Conservation (phyloP, 2,888 invertebrate species). For the Perizoma flavofasciatum region DNA sequence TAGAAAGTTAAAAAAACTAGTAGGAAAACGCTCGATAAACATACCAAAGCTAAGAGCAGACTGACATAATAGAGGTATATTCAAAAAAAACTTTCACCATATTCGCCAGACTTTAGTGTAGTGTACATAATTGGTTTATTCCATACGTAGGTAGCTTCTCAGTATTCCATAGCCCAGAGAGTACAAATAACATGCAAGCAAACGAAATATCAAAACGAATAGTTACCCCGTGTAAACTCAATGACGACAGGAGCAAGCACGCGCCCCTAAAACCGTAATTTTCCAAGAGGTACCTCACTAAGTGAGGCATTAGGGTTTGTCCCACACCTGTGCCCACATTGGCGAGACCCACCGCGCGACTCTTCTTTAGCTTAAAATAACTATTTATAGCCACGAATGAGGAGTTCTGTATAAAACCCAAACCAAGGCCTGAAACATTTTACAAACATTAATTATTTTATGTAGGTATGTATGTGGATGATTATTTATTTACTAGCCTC, state of each 20-base stretch:
- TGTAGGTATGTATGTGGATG: too few species aligned
- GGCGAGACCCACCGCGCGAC: slow-evolving; percentile 89
- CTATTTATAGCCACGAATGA: slow-evolving; percentile 89
- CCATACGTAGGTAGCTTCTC: too few species aligned
- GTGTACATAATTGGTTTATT: too few species aligned
- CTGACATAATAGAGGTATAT: too few species aligned
- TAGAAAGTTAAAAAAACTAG: too few species aligned
- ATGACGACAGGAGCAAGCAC: slow-evolving; percentile 84
- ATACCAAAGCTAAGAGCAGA: too few species aligned
- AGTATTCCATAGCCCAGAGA: slow-evolving; percentile 13
- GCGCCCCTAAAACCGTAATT: slow-evolving; percentile 86
- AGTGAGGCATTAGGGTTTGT: slow-evolving; percentile 89
- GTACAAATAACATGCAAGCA: slow-evolving; percentile 20
- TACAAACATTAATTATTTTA: not conserved
- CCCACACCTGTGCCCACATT: slow-evolving; percentile 91
- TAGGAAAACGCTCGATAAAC: too few species aligned
- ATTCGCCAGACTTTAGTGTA: too few species aligned
- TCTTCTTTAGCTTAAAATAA: slow-evolving; percentile 87
- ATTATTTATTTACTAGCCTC: too few species aligned
- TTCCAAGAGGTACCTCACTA: slow-evolving; percentile 86
- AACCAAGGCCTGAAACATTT: slow-evolving; percentile 82
- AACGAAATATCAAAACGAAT: slow-evolving; percentile 30
- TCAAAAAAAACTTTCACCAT: too few species aligned
- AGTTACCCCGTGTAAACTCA: slow-evolving; percentile 87
- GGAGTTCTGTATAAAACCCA: slow-evolving; percentile 88